A percentile compares a stretch with the other conserved stretches of the same genome.
These are phyloP conservation scores for Crocodylus rhombifer DNA, from an alignment of 2,797 vertebrate species.

Conservation along the genomic window DNA sequence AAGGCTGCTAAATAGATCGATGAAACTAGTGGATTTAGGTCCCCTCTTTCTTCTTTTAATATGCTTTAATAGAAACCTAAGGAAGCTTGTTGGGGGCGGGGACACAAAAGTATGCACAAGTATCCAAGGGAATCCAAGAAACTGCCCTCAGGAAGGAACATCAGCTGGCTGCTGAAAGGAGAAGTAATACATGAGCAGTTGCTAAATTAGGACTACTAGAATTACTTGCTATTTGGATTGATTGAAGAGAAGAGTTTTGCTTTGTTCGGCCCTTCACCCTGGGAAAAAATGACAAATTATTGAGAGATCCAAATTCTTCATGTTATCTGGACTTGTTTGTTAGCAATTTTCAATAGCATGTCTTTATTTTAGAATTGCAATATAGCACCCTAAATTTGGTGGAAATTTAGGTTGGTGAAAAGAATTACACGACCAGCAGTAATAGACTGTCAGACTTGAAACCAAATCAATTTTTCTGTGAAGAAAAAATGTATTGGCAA, in stretches of 20 bases:
- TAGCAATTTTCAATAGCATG: neutral
- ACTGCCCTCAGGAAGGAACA: slow-evolving; percentile 1
- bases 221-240: slow-evolving; percentile 33
- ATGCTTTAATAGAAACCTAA: slow-evolving; percentile 2
- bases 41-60: neutral
- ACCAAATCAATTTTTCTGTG: neutral
- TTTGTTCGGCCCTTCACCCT: neutral
- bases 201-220: neutral
- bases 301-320: slow-evolving; percentile 4
- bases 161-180: slow-evolving; percentile 42
- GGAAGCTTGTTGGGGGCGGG: neutral
- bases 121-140: slow-evolving; percentile 39
- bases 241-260: slow-evolving; percentile 14
- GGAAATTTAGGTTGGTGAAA: neutral
- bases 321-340: neutral
- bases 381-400: neutral
- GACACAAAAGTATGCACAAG: slow-evolving; percentile 15
- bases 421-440: neutral
- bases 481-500: slow-evolving; percentile 22
- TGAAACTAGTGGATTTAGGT: neutral
- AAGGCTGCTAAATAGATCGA: neutral
- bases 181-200: slow-evolving; percentile 9
- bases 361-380: neutral
- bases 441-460: neutral
- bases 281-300: neutral